Percentiles rank a stretch among this genome's conserved stretches.
Evolutionary conservation across 2,797 vertebrate genomes (phyloP).

Genomic region (Xiphophorus birchmanni): DNA sequence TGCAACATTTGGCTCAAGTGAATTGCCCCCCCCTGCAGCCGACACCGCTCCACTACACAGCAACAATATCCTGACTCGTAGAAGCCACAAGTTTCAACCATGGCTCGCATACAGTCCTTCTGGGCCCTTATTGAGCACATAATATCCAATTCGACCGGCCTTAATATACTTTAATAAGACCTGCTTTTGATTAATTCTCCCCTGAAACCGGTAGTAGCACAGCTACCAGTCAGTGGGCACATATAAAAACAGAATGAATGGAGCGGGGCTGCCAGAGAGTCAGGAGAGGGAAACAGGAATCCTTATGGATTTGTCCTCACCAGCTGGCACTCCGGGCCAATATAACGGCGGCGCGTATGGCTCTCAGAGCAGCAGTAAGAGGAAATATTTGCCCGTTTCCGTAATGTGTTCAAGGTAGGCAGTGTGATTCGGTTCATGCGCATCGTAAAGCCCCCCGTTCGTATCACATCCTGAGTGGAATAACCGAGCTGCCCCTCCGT

Average conservation of each 20-base stretch:
- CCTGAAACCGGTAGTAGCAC: slow-evolving; percentile 83
- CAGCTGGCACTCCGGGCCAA: slow-evolving; percentile 79
- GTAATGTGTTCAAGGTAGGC: slow-evolving; percentile 79
- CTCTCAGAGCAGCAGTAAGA: slow-evolving; percentile 75
- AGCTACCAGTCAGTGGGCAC: slow-evolving; percentile 79
- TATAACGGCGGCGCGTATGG: slow-evolving; percentile 77
- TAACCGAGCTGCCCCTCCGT: slow-evolving; percentile 56
- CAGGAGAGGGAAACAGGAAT: slow-evolving; percentile 68
- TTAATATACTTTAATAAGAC: slow-evolving; percentile 83
- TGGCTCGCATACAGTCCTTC: slow-evolving; percentile 74
- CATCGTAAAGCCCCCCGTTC: slow-evolving; percentile 74
- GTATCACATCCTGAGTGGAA: slow-evolving; percentile 78
- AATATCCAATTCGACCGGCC: slow-evolving; percentile 74
- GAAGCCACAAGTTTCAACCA: slow-evolving; percentile 75
- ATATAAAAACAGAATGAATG: slow-evolving; percentile 84
- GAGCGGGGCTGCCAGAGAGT: slow-evolving; percentile 76
- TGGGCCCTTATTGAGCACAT: slow-evolving; percentile 74
- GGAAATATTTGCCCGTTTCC: slow-evolving; percentile 72
- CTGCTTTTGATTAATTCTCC: slow-evolving; percentile 84
- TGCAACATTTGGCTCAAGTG: slow-evolving; percentile 64
- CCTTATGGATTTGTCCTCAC: slow-evolving; percentile 77
- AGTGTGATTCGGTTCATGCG: slow-evolving; percentile 63
- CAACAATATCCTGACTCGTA: slow-evolving; percentile 52
- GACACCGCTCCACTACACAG: slow-evolving; percentile 55
- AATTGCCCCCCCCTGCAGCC: slow-evolving; percentile 54